These are phyloP conservation scores for Malurus leucopterus DNA, from an alignment of 2,797 vertebrate genomes.

Conservation along the genomic window DNA sequence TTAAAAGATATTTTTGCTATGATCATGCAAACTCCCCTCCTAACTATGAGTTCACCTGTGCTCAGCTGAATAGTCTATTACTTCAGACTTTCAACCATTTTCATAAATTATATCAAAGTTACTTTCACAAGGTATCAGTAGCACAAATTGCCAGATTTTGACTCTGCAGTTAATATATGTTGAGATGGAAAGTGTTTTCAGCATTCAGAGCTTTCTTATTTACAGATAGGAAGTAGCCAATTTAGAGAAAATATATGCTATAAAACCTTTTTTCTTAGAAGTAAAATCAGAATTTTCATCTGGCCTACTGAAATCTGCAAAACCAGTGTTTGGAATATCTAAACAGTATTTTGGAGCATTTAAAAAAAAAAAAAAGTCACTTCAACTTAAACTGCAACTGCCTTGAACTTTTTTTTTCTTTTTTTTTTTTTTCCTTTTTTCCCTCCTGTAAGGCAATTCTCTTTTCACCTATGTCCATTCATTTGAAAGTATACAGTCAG, in stretches of 20 bases:
- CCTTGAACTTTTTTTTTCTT: neutral
- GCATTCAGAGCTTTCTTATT: constrained; percentile 38
- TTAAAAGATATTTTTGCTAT: neutral
- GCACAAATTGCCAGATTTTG: constrained; percentile 43
- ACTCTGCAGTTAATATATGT: constrained; percentile 18
- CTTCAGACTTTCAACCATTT: constrained; percentile 20
- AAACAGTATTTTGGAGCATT: neutral
- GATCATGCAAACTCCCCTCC: constrained; percentile 56
- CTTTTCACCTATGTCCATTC: neutral
- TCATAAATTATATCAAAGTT: constrained; percentile 32
- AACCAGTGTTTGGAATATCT: constrained; percentile 29
- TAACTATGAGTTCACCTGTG: constrained; percentile 9
- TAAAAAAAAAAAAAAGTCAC: neutral
- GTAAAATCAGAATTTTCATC: constrained; percentile 21
- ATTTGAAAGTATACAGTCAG: neutral
- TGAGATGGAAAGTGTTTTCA: constrained; percentile 53
- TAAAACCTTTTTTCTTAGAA: neutral
- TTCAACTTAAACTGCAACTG: constrained; percentile 38
- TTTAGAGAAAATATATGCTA: neutral
- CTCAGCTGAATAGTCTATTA: neutral
- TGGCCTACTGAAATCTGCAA: constrained; percentile 49
- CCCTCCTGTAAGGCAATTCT: neutral
- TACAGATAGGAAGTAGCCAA: constrained; percentile 26
- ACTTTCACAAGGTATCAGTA: constrained; percentile 33
- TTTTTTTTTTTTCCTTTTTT: neutral